Base-by-base conservation (phyloP, 2,888 invertebrate genomes). In the Caenorhabditis afra region DNA sequence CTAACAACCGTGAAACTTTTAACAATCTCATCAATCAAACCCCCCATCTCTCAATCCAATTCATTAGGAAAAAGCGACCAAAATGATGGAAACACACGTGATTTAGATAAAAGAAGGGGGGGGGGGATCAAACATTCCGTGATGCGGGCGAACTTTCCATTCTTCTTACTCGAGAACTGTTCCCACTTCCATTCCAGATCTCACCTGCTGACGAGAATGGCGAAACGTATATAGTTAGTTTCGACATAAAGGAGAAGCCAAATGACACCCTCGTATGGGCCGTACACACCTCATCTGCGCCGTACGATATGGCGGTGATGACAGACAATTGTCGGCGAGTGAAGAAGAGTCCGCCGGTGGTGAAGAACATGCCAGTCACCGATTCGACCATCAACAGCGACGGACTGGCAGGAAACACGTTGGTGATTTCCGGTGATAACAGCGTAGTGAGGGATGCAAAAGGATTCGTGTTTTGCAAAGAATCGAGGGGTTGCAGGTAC, bases 291-390 rank as follows among this genome's bases (percentile, higher is more conserved):
- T 77, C 84, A 37, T 79, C 83, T 37, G 83, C 83, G 16, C 86
- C 86, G 12, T 85, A 86, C 47, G 86, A 86, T 50, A 83, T 82
- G 79, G 83, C 84, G 37, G 81, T 84, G 39, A 83, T 86, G 83
- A 79, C 82, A n/a, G 82, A 86, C 35, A 86, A 86, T 61, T 86
- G 86, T 57, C 68, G 75, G 44, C 45, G 85, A 39, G 83, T 81
- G 11, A 81, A 84, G 67, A 86, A 86, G 49, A 82, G 81, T 58
- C 83, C 83, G 7, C 84, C 83, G 37, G 45, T 85, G 10, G 70
- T 85, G 66, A 79, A 84, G 58, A 78, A 82, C 52, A 74, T 81
- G 70, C 77, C 82, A 41, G 64, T 84, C 11, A 61, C 50, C 18
- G 80, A 81, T 53, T 78, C 80, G 5, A 86, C 84, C 22, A 80